phyloP scores from a whole-genome alignment of 2,113 vertebrate genomes.

The Clarias batrachus region DNA sequence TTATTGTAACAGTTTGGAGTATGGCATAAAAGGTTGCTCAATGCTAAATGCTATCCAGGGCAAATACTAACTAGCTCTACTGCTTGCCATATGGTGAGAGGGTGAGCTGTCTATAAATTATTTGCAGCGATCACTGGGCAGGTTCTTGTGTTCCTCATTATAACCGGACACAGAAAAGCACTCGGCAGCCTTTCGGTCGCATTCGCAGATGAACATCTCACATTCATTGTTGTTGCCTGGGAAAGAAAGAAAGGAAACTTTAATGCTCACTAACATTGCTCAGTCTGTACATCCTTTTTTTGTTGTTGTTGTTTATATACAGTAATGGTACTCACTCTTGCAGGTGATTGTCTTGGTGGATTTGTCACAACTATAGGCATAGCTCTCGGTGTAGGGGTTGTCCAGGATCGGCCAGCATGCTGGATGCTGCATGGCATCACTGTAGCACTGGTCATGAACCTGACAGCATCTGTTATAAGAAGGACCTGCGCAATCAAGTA shows the following conservation, averaged over 20 bases:
- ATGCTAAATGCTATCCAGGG: not conserved
- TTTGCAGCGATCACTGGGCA: slow-evolving; percentile 66
- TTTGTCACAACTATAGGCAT: slow-evolving; percentile 72
- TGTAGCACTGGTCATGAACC: slow-evolving; percentile 78
- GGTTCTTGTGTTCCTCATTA: slow-evolving; percentile 48
- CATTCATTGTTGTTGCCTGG: slow-evolving; percentile 74
- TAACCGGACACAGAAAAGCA: slow-evolving; percentile 77
- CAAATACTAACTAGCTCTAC: not conserved
- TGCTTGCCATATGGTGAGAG: not conserved
- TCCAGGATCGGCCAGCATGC: slow-evolving; percentile 72
- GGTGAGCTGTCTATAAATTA: slow-evolving; percentile 38
- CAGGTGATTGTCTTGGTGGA: slow-evolving; percentile 70
- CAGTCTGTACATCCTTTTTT: not conserved
- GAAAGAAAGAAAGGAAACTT: not conserved
- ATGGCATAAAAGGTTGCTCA: not conserved
- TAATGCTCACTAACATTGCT: not conserved
- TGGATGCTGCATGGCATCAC: slow-evolving; percentile 44
- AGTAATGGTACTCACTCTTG: slow-evolving; percentile 68
- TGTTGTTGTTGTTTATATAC: too few species aligned
- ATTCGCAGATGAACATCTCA: slow-evolving; percentile 82
- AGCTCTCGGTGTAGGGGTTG: slow-evolving; percentile 79
- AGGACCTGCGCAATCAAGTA: not conserved
- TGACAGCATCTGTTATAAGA: slow-evolving; percentile 78
- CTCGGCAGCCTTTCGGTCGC: slow-evolving; percentile 78
- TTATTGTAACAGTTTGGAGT: not conserved